phyloP scores from a whole-genome alignment of 1,140 invertebrate species.

The Cryptotermes secundus region DNA sequence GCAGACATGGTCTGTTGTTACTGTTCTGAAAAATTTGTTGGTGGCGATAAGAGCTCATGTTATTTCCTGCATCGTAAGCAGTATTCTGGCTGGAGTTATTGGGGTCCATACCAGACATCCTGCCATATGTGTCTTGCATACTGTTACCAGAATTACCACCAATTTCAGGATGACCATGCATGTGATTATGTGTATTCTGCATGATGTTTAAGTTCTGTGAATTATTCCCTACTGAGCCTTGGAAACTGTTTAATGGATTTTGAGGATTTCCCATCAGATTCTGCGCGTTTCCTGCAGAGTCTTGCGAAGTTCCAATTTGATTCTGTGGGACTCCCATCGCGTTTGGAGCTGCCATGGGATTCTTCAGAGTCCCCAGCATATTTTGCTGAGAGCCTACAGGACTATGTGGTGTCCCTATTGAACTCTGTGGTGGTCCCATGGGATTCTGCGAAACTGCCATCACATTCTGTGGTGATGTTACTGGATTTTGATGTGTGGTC shows the following conservation, averaged over 20 bases:
- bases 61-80: background rate
- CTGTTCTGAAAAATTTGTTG: background rate
- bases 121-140: background rate
- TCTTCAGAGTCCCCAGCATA: constrained; percentile 2
- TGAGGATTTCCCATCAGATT: background rate
- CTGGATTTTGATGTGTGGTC: background rate
- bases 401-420: background rate
- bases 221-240: background rate
- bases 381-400: constrained; percentile 20
- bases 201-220: background rate
- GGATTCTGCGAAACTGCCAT: constrained; percentile 5
- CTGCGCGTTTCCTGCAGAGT: background rate
- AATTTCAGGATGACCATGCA: background rate
- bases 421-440: constrained; percentile 17
- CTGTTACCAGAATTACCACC: background rate
- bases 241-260: background rate
- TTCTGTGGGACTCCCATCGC: background rate
- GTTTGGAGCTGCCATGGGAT: background rate
- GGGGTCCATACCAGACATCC: background rate
- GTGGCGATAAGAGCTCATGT: background rate
- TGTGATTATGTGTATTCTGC: constrained; percentile 3
- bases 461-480: constrained; percentile 6
- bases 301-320: background rate
- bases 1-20: background rate
- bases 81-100: background rate